Evolutionary conservation across 2,113 vertebrate species (phyloP), one percentile per base, ranked within the genome.

Genomic region (Seriola rivoliana): DNA sequence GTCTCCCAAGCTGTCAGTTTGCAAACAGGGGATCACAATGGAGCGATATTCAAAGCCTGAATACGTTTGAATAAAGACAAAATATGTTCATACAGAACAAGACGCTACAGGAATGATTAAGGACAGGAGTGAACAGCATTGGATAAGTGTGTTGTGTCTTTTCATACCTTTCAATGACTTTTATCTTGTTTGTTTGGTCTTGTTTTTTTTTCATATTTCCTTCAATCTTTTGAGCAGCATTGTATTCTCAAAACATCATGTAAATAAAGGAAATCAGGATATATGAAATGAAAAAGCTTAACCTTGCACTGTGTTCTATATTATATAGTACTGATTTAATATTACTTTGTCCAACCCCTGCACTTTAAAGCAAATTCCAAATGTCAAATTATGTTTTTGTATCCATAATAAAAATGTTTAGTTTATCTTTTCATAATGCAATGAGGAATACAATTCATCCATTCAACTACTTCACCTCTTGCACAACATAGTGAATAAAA

Each of bases 31-130:
- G 38, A 19, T 69, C 42, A 12, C 42, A 29, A 29, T 29, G 29
- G 29, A 29, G 29, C 29, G 29, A 29, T 29, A 44, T 59, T 46
- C 2, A 65, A 67, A 69, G 58, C 29, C 36, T n/a, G 6, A 71
- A 21, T 8, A 59, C 10, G 58, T 58, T 32, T 74, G 52, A 66
- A 71, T 57, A 65, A 78, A 82, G 11, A 44, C 36, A 69, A 71
- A 63, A 65, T 9, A 44, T 66, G n/a, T 68, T 73, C 23, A 19
- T 4, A 8, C 34, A 59, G 57, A 74, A 10, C 2, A 36, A n/a
- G 8, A 54, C 57, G 32, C 9, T 21, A 5, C 17, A 40, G 55
- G 17, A 59, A 62, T 50, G 19, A 75, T 71, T 17, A 44, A 72
- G 80, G 46, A 59, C 55, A 64, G 21, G 10, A 73, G 36, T n/a